phyloP scores from a whole-genome alignment of 2,113 vertebrate species.

The Cacatua alba region DNA sequence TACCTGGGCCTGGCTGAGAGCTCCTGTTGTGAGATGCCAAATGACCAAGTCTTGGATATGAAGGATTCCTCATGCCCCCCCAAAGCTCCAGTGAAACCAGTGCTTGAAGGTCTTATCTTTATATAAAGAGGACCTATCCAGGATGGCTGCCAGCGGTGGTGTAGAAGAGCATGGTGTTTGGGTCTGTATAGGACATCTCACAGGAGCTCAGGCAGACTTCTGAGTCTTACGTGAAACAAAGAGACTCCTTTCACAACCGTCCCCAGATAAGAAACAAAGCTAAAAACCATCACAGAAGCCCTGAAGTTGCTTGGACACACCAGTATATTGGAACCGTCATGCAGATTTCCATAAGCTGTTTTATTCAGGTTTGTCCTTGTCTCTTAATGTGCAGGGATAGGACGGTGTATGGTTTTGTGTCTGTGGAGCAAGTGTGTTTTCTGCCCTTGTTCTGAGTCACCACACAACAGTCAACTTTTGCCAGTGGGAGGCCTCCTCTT shows the following conservation, averaged over 20 bases:
- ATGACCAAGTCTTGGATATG: not conserved
- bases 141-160: not conserved
- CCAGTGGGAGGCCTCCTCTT: not conserved
- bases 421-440: not conserved
- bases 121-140: not conserved
- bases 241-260: not conserved
- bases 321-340: not conserved
- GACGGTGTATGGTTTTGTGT: not conserved
- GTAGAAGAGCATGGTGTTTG: not conserved
- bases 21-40: not conserved
- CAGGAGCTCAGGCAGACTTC: not conserved
- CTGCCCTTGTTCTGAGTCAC: not conserved
- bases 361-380: not conserved
- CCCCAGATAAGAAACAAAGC: not conserved
- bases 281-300: not conserved
- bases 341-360: not conserved
- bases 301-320: not conserved
- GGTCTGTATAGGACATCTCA: not conserved
- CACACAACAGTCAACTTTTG: accelerated
- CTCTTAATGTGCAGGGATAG: not conserved
- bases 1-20: not conserved
- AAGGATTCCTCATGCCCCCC: not conserved
- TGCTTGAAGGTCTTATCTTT: not conserved
- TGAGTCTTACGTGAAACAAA: not conserved
- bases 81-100: not conserved